These are phyloP conservation scores for Aurelia aurita DNA, from an alignment of 30 jellyfish, hydroid and myxozoan species.

Conservation along the genomic window DNA sequence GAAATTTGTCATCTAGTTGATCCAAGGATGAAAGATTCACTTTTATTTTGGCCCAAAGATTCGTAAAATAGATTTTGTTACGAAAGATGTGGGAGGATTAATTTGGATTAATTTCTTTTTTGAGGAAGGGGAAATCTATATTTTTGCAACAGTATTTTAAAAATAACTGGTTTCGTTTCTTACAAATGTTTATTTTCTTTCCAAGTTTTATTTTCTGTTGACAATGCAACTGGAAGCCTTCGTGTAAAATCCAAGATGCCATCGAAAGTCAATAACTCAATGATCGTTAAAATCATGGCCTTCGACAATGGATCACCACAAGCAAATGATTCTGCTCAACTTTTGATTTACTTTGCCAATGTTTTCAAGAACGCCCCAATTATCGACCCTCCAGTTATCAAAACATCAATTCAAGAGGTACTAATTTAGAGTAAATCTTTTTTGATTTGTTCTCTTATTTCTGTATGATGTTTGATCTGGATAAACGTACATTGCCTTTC, in stretches of 20 bases:
- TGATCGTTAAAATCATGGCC: constrained; percentile 34
- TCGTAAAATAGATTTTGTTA: too few relatives aligned
- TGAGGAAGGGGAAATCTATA: too few relatives aligned
- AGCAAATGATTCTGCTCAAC: constrained; percentile 28
- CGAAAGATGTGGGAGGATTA: too few relatives aligned
- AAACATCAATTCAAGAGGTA: constrained; percentile 60
- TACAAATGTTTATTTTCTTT: too few relatives aligned
- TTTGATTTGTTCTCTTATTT: too few relatives aligned
- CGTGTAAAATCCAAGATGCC: constrained; percentile 35
- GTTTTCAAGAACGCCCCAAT: constrained; percentile 55
- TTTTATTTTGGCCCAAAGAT: too few relatives aligned
- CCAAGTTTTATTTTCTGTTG: constrained; percentile 33
- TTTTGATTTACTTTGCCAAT: constrained; percentile 43
- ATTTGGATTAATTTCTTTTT: too few relatives aligned
- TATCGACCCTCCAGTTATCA: constrained; percentile 22
- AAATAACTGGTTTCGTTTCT: too few relatives aligned
- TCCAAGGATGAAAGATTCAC: too few relatives aligned
- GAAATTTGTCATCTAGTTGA: too few relatives aligned
- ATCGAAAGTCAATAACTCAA: constrained; percentile 1
- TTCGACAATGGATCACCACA: constrained; percentile 35
- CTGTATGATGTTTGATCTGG: too few relatives aligned
- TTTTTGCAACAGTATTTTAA: too few relatives aligned
- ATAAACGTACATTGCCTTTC: not conserved
- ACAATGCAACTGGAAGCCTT: constrained; percentile 51
- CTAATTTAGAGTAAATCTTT: not conserved